Evolutionary conservation across 1,140 invertebrate species (phyloP).

Genomic region (Acromyrmex charruanus): DNA sequence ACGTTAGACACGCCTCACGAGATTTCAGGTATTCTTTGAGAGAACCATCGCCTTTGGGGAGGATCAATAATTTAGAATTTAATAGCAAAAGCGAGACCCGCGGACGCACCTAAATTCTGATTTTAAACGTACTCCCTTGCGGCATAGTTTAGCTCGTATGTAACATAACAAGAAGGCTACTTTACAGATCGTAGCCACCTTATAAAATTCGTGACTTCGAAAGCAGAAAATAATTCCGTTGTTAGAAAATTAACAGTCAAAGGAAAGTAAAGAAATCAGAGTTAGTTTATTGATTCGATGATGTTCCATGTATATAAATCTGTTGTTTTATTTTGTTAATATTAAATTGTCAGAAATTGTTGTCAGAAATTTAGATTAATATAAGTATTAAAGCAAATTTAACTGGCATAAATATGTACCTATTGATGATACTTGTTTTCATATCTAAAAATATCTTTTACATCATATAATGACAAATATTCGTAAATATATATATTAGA

Average conservation of each 20-base stretch:
- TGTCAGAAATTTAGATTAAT: too few relatives aligned
- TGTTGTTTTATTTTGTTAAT: neutral
- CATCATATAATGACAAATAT: too few relatives aligned
- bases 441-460: too few relatives aligned
- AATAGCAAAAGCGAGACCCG: slow-evolving; percentile 43
- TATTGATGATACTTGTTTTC: too few relatives aligned
- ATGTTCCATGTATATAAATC: slow-evolving; percentile 11
- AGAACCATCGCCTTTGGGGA: slow-evolving; percentile 12
- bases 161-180: slow-evolving; percentile 31
- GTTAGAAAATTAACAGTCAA: slow-evolving; percentile 42
- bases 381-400: too few relatives aligned
- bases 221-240: neutral
- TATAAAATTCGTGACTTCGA: slow-evolving; percentile 55
- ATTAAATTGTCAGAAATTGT: too few relatives aligned
- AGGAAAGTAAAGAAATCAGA: slow-evolving; percentile 49
- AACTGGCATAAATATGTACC: too few relatives aligned
- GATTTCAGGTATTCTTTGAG: slow-evolving; percentile 64
- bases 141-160: slow-evolving; percentile 26
- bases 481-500: too few relatives aligned
- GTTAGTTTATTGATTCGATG: neutral
- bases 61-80: slow-evolving; percentile 68
- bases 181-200: slow-evolving; percentile 63
- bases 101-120: slow-evolving; percentile 46
- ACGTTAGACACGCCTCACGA: slow-evolving; percentile 70
- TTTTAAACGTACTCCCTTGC: slow-evolving; percentile 18